Base-by-base conservation (phyloP, 2,113 vertebrate species). In the Chloropsis cyanopogon region DNA sequence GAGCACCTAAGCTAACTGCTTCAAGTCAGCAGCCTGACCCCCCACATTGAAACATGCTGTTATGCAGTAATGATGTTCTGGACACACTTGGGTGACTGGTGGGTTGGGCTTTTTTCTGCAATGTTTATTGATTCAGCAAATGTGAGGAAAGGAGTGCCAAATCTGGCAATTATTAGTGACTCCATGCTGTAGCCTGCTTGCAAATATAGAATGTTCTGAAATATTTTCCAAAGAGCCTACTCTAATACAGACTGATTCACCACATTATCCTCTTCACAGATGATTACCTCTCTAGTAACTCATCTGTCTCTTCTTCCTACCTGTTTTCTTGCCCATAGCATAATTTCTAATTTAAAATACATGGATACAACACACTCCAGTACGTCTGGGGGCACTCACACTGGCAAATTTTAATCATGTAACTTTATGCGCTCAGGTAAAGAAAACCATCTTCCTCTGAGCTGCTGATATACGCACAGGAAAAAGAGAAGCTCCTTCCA, bases 141-240 rank as follows among this genome's bases (percentile, higher is more conserved):
- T 2, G 6, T 10, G 18, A 83, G 70, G 75, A 83, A 93, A 85
- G 49, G 44, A 88, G 49, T 35, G 49, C 49, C 60, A 90, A 94
- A 90, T 94, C 88, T 95, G 93, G 94, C 52, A 94, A 42, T 88
- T 95, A 96, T 93, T 96, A 96, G 77, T 44, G 65, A 90, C n/a
- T 64, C 44, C 25, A 56, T 53, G 20, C 14, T 75, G n/a, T 42
- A 92, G 66, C 68, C 75, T 93, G 50, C 79, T 86, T 73, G 47
- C 56, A 54, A 93, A 65, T 24, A 49, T 44, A 80, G 14, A 63
- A 4, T 31, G n/a, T 52, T 91, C 59, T 66, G 68, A 72, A 94
- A 82, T 65, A 50, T n/a, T 78, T 91, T 78, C 31, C 57, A n/a
- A 91, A 86, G 8, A 77, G 12, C 9, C 42, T 68, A 35, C 35